Percentiles rank a stretch among this genome's conserved stretches.
Evolutionary conservation across 2,113 vertebrate species (phyloP).

Genomic region (Panthera leo): DNA sequence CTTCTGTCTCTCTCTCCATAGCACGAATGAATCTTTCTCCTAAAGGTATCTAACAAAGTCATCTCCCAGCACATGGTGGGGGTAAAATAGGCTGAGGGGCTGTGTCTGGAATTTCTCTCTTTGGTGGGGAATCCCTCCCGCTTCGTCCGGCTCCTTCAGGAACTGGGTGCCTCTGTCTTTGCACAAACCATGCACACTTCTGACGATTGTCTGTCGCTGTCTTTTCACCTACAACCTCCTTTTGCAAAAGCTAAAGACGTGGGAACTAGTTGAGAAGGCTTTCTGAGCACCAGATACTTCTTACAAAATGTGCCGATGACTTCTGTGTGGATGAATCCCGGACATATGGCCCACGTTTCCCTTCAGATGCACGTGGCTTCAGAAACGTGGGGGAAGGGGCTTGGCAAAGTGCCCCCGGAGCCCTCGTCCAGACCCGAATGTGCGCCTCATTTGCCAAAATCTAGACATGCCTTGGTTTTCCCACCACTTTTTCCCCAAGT

Average conservation of each 20-base stretch:
- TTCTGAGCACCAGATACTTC: not conserved
- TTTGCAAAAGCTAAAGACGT: not conserved
- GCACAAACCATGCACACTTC: rapidly evolving
- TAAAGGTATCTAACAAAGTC: not conserved
- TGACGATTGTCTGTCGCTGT: not conserved
- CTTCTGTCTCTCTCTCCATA: not conserved
- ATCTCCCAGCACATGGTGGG: rapidly evolving
- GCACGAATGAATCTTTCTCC: too few relatives aligned
- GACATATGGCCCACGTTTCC: not conserved
- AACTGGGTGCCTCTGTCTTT: rapidly evolving
- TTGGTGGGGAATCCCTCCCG: not conserved
- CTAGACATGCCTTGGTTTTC: not conserved
- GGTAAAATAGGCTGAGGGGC: rapidly evolving
- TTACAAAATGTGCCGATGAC: not conserved
- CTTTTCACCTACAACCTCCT: too few relatives aligned
- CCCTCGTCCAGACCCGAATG: not conserved
- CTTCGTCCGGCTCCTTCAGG: not conserved
- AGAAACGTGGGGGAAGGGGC: not conserved
- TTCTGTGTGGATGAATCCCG: not conserved
- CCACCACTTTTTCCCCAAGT: not conserved
- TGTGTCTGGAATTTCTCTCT: too few relatives aligned
- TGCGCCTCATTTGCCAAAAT: not conserved
- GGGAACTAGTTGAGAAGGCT: not conserved
- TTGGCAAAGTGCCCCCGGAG: rapidly evolving
- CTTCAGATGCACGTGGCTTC: not conserved